phyloP scores from a whole-genome alignment of 2,113 vertebrate species.

The Pterocles burchelli region DNA sequence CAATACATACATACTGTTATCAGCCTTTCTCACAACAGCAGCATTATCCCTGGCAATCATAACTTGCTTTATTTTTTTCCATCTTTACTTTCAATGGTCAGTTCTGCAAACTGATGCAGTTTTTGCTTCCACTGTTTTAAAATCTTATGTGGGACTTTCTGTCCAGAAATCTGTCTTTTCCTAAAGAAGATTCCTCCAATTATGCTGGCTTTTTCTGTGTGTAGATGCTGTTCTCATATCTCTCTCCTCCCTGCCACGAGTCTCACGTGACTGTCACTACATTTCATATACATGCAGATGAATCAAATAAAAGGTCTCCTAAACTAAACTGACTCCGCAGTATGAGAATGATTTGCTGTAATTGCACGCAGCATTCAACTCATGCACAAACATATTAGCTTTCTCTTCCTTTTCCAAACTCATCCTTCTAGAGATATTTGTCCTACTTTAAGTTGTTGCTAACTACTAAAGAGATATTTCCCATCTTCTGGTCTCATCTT shows the following conservation, averaged over 20 bases:
- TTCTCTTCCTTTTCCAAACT: background rate
- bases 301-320: constrained; percentile 16
- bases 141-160: background rate
- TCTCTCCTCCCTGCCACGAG: background rate
- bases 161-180: background rate
- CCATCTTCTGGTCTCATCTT: background rate
- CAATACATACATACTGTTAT: background rate
- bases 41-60: background rate
- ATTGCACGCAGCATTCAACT: background rate
- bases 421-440: background rate
- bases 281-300: background rate
- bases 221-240: background rate
- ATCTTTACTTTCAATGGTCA: background rate
- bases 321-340: background rate
- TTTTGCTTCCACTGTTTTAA: background rate
- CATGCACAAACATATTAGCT: background rate
- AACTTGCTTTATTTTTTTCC: background rate
- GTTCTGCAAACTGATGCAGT: background rate
- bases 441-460: background rate
- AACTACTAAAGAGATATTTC: background rate
- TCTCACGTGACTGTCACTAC: background rate
- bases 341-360: background rate
- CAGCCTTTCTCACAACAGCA: background rate
- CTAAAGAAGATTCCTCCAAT: background rate
- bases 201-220: background rate